Percentiles rank a stretch among this genome's conserved stretches.
Conservation (phyloP, 2,888 invertebrate genomes). For the Leptopilina drosophilae region DNA sequence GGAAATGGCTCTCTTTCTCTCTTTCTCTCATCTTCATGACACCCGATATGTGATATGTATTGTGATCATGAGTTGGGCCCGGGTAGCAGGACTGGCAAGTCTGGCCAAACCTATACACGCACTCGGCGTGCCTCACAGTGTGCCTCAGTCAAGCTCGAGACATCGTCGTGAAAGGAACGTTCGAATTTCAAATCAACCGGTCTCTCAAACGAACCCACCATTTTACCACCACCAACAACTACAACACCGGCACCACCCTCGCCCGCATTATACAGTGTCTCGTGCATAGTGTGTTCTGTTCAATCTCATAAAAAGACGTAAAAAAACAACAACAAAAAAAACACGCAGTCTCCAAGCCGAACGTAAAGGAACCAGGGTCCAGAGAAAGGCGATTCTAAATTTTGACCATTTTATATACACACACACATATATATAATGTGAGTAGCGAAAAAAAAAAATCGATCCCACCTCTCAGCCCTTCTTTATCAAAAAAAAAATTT, state of each 20-base stretch:
- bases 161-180: slow-evolving; percentile 64
- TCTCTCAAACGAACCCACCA: slow-evolving; percentile 37
- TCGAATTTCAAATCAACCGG: slow-evolving; percentile 35
- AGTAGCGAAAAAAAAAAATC: slow-evolving; percentile 35
- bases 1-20: slow-evolving; percentile 13
- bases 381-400: slow-evolving; percentile 13
- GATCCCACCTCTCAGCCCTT: neutral
- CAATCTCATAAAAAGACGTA: neutral
- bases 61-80: slow-evolving; percentile 19
- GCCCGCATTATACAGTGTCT: slow-evolving; percentile 38
- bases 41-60: slow-evolving; percentile 38
- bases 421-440: neutral
- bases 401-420: slow-evolving; percentile 18
- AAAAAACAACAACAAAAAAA: neutral
- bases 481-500: neutral
- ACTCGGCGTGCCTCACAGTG: slow-evolving; percentile 57
- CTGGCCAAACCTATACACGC: slow-evolving; percentile 54
- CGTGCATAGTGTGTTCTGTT: slow-evolving; percentile 27
- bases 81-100: slow-evolving; percentile 44
- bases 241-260: slow-evolving; percentile 35
- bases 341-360: neutral
- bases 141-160: slow-evolving; percentile 71
- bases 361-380: slow-evolving; percentile 23
- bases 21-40: slow-evolving; percentile 22
- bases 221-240: slow-evolving; percentile 8